Evolutionary conservation across 2,888 invertebrate genomes (phyloP).

Genomic region (Cybosia mesomella): DNA sequence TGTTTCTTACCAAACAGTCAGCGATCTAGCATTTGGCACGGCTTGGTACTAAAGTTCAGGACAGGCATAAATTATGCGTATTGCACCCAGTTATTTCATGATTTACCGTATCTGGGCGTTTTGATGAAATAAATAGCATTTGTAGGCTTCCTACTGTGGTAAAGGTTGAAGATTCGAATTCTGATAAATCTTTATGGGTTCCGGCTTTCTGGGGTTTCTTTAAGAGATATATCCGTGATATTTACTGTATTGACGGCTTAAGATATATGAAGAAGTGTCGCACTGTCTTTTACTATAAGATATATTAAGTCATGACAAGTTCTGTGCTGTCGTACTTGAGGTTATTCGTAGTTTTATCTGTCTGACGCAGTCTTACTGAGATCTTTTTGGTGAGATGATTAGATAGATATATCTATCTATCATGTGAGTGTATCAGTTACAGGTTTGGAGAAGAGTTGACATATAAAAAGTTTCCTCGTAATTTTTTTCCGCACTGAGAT

Average conservation of each 20-base stretch:
- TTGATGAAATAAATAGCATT: conserved; percentile 30
- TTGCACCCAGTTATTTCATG: conserved; percentile 62
- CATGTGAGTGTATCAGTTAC: too few relatives aligned
- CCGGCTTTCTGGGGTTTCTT: conserved; percentile 10
- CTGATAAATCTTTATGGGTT: conserved; percentile 20
- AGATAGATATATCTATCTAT: too few relatives aligned
- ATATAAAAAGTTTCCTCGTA: too few relatives aligned
- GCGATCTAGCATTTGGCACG: conserved; percentile 66
- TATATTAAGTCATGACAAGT: not conserved
- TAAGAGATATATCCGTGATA: not conserved
- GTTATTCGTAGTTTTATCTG: too few relatives aligned
- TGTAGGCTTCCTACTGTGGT: conserved; percentile 22
- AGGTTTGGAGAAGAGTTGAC: too few relatives aligned
- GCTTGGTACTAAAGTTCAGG: conserved; percentile 69
- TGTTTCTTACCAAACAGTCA: conserved; percentile 63
- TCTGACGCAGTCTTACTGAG: too few relatives aligned
- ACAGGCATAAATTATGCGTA: conserved; percentile 64
- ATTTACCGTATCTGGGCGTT: conserved; percentile 49
- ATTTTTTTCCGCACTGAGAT: too few relatives aligned
- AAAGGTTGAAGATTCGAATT: conserved; percentile 17
- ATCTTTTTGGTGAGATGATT: too few relatives aligned
- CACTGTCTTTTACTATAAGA: not conserved
- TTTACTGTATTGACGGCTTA: not conserved
- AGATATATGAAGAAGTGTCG: not conserved
- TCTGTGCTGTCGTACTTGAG: not conserved